Evolutionary conservation across 2,888 invertebrate species (phyloP), one percentile per base, ranked within the genome.

Genomic region (Caenorhabditis virilis): DNA sequence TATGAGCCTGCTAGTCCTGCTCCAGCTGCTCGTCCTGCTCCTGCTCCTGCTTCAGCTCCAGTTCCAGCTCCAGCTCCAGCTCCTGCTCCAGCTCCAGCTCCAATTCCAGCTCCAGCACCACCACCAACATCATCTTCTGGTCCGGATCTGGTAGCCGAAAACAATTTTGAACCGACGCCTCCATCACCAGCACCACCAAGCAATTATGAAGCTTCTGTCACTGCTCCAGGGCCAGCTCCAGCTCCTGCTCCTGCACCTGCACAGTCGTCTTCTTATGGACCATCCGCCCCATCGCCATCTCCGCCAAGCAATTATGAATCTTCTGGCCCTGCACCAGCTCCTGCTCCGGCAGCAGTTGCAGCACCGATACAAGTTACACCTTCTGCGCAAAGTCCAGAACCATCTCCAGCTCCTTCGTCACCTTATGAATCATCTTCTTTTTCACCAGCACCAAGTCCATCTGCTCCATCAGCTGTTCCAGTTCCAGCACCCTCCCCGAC

Each of bases 71-170:
- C 45, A 39, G 27, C 50, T 7, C 41, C 52, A 35, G 3, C 47
- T 20, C 30, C 57, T 4, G 26, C 36, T 16, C 41, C 51, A 46
- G 15, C 27, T 18, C 22, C 47, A 4, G n/a, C 54, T 15, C 47
- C 46, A 33, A 22, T 38, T 15, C 13, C 30, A 16, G 11, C 38
- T 20, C 22, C 20, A n/a, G 35, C 48, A 2, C n/a, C 35, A 46
- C 55, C 46, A 41, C 47, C 54, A 54, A 26, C 46, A 26, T 38
- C 53, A 22, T n/a, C 52, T 30, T 25, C 27, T 9, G 50, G 26
- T 27, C 25, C 25, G 25, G 23, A 20, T 7, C 36, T 36, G 36
- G 36, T 7, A 16, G 36, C 16, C 13, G 36, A 6, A 9, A 43
- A n/a, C n/a, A 36, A 30, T 30, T 30, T 22, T 22, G n/a, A 23